Conservation (phyloP, 2,113 vertebrate species). For the Rhegmatorhina hoffmannsi region DNA sequence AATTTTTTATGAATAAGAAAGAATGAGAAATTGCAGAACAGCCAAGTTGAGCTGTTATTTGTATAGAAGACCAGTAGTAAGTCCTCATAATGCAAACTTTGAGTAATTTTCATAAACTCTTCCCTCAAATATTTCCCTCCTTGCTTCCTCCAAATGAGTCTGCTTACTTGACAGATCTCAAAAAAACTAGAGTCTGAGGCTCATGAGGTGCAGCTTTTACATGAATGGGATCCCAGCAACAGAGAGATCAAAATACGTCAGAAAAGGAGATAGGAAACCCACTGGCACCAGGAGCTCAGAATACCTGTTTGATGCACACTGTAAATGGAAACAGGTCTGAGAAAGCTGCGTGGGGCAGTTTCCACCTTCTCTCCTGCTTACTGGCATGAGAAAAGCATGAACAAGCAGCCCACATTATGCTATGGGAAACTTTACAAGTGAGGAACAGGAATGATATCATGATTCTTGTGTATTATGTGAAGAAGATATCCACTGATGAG, state of each 20-base stretch:
- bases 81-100: background rate
- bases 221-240: background rate
- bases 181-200: background rate
- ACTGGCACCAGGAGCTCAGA: background rate
- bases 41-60: background rate
- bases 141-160: background rate
- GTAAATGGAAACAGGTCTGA: background rate
- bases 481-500: background rate
- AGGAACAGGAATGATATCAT: background rate
- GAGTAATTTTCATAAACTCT: background rate
- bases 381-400: background rate
- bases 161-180: background rate
- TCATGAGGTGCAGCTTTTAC: background rate
- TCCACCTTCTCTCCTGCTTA: background rate
- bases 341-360: background rate
- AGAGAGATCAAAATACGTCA: background rate
- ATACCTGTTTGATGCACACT: background rate
- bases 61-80: background rate
- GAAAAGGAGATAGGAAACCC: background rate
- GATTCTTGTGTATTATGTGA: background rate
- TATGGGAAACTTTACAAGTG: background rate
- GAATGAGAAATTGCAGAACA: background rate
- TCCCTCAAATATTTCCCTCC: background rate
- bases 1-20: background rate
- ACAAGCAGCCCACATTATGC: background rate